Conservation (phyloP, 2,113 vertebrate species). For the Neolamprologus falcicula region DNA sequence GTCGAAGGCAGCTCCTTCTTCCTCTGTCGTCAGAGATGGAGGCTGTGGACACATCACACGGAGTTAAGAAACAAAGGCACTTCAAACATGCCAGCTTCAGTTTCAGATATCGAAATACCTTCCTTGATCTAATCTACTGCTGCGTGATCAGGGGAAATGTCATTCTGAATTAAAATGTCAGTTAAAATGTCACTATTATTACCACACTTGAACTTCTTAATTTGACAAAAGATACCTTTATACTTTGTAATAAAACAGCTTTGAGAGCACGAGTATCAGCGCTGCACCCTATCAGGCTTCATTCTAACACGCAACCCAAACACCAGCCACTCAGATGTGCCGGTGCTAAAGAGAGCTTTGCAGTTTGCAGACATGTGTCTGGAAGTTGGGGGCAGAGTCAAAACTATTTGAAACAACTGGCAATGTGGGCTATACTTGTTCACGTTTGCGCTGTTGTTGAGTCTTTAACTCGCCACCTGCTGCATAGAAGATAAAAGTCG, state of each 20-base stretch:
- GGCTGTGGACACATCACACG: slow-evolving; percentile 67
- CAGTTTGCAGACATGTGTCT: neutral
- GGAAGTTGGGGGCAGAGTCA: neutral
- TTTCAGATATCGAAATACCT: neutral
- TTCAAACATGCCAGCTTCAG: neutral
- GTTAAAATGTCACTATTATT: neutral
- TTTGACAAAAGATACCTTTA: neutral
- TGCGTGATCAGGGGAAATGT: neutral
- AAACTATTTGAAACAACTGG: neutral
- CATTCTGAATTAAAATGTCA: neutral
- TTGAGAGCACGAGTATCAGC: neutral
- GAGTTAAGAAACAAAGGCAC: neutral
- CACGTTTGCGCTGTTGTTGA: neutral
- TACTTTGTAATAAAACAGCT: neutral
- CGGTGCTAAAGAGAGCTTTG: neutral
- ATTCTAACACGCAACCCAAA: neutral
- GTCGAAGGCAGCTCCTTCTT: slow-evolving; percentile 88
- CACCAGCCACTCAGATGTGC: neutral
- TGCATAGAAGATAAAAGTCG: neutral
- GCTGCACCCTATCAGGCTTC: neutral
- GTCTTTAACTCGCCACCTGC: neutral
- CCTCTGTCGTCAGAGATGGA: slow-evolving; percentile 87
- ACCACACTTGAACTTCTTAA: neutral
- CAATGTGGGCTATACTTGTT: neutral
- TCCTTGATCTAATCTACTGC: neutral